Percentiles rank a stretch among this genome's conserved stretches.
Evolutionary conservation across 1,140 invertebrate genomes (phyloP).

Genomic region (Brachionus plicatilis): DNA sequence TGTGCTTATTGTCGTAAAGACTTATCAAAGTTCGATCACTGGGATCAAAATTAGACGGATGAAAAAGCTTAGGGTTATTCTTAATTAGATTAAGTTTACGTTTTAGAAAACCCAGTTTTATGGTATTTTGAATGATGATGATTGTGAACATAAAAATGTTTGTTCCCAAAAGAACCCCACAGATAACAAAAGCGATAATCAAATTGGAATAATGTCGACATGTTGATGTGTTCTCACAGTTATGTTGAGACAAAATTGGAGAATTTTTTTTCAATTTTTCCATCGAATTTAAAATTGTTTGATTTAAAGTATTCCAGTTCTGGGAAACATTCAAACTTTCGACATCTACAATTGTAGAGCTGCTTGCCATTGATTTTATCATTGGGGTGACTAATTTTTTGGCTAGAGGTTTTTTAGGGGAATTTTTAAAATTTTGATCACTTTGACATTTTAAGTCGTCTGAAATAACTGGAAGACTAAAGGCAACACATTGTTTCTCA

Average conservation of each 20-base stretch:
- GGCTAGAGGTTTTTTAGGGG: neutral
- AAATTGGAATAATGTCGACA: conserved; percentile 36
- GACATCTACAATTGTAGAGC: neutral
- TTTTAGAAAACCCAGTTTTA: conserved; percentile 11
- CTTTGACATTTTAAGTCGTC: neutral
- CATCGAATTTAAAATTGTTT: neutral
- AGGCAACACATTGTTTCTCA: conserved; percentile 32
- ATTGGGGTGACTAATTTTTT: neutral
- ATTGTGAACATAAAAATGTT: conserved; percentile 40
- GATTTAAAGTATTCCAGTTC: neutral
- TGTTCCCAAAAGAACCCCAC: conserved; percentile 28
- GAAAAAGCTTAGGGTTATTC: neutral
- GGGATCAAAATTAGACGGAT: neutral
- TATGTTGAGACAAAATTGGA: neutral
- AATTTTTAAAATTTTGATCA: neutral
- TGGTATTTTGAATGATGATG: conserved; percentile 35
- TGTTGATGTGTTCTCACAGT: neutral
- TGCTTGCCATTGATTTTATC: neutral
- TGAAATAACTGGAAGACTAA: neutral
- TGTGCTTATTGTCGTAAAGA: conserved; percentile 10
- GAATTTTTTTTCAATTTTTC: conserved; percentile 22
- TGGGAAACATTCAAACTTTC: neutral
- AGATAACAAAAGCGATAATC: conserved; percentile 29
- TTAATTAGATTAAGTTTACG: neutral
- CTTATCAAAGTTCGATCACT: neutral